Base-by-base conservation (phyloP, 2,888 invertebrate species). In the Thymelicus sylvestris region DNA sequence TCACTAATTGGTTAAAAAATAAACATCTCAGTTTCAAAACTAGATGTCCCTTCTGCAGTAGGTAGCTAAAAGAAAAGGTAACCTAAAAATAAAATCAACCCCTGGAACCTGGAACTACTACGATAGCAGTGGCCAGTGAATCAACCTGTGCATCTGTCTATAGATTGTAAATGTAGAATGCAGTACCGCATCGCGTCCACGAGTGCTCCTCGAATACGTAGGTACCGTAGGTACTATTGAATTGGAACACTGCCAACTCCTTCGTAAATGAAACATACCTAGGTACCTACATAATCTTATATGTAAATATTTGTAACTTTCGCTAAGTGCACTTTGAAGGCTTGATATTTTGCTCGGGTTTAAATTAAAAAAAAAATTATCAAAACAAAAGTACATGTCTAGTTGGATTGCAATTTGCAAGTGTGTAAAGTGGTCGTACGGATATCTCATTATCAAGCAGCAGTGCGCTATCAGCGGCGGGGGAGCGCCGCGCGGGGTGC, bases 401-500 rank as follows among this genome's bases (percentile, higher is more conserved):
- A 64, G 59, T 15, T 57, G 64, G 19, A 62, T 64, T 64, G 64
- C 69, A 64, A 69, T 55, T 64, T 64, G 59, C 69, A 64, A 69
- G 59, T 69, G 48, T 57, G 71, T 71, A 80, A 76, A 74, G 75
- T 76, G 67, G 67, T 68, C 69, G 72, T 66, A 64, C 73, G 72
- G 82, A 82, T 82, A 84, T 84, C 83, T 80, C 80, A 89, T 91
- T 91, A 91, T 91, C 90, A 91, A 89, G 86, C 76, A 79, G 67
- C 44, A 59, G 69, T 59, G 69, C 69, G 64, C 69, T 68, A 68
- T 68, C 67, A 68, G 81, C 78, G 81, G 79, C 72, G 74, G 75
- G 80, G 78, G n/a, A n/a, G n/a, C n/a, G n/a, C n/a, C n/a, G 77
- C 72, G 74, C 75, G 80, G 78, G 77, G 75, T 71, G 83, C 76